Evolutionary conservation across 2,888 invertebrate species (phyloP).

Genomic region (Gortyna flavago): DNA sequence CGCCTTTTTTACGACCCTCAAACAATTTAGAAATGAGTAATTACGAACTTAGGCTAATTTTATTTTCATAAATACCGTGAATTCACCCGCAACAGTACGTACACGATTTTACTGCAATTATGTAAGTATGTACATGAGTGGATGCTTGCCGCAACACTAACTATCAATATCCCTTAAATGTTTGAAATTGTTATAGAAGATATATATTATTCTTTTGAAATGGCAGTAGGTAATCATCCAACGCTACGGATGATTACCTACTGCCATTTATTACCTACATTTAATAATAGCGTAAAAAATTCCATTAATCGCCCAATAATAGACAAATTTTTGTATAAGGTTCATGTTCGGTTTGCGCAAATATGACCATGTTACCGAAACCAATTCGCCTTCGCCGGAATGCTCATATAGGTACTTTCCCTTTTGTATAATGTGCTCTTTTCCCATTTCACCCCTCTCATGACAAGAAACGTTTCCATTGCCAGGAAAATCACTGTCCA

Average conservation of each 20-base stretch:
- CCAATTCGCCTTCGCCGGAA: neutral
- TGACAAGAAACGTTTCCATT: no score
- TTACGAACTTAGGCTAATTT: conserved; percentile 1
- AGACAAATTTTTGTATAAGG: neutral
- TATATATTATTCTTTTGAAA: conserved; percentile 11
- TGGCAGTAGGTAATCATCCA: no score
- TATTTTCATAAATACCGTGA: conserved; percentile 2
- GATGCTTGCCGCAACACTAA: conserved; percentile 43
- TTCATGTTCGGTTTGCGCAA: neutral
- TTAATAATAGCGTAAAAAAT: conserved; percentile 13
- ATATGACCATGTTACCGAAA: neutral
- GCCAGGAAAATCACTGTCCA: no score
- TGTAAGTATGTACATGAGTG: conserved; percentile 23
- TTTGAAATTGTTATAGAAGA: conserved; percentile 19
- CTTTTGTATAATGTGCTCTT: neutral
- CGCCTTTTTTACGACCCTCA: neutral
- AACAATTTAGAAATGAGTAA: no score
- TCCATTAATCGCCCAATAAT: neutral
- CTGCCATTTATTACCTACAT: conserved; percentile 17
- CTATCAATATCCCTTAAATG: conserved; percentile 42
- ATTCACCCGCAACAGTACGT: neutral
- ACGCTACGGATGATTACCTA: conserved; percentile 9
- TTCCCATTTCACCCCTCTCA: no score
- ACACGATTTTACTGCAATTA: conserved; percentile 46
- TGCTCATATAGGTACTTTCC: neutral